A percentile compares a stretch with the other conserved stretches of the same genome.
These are phyloP conservation scores for Rhyzopertha dominica DNA, from an alignment of 1,140 invertebrate species.

Conservation along the genomic window DNA sequence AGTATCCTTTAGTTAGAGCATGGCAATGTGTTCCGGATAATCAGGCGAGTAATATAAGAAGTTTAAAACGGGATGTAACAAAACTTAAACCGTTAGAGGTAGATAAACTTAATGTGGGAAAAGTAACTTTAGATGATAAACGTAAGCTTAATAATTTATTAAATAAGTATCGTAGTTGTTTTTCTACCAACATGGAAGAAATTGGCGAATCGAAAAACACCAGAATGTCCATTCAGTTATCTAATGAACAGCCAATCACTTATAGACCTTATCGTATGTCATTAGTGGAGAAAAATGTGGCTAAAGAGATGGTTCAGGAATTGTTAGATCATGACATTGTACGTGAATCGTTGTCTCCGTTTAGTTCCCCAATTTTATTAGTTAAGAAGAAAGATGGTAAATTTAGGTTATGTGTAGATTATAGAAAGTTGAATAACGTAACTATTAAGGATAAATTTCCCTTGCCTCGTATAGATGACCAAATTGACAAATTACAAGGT, in stretches of 20 bases:
- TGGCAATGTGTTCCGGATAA: background rate
- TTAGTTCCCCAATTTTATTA: slow-evolving; percentile 6
- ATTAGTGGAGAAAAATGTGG: no score
- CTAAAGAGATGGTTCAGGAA: no score
- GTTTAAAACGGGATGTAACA: background rate
- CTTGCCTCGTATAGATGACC: slow-evolving; percentile 8
- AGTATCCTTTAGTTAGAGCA: slow-evolving; percentile 12
- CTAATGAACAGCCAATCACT: slow-evolving; percentile 26
- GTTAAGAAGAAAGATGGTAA: slow-evolving; percentile 4
- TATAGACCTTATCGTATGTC: no score
- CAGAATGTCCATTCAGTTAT: slow-evolving; percentile 31
- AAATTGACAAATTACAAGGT: slow-evolving; percentile 20
- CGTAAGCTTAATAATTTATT: slow-evolving; percentile 13
- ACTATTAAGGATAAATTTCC: background rate
- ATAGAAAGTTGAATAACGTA: background rate
- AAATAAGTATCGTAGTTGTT: slow-evolving; percentile 19
- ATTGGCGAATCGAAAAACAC: slow-evolving; percentile 22
- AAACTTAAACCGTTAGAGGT: slow-evolving; percentile 4
- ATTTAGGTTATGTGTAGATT: slow-evolving; percentile 8
- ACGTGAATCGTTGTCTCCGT: no score
- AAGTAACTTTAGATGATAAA: slow-evolving; percentile 12
- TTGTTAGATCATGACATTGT: no score
- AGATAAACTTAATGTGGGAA: slow-evolving; percentile 12
- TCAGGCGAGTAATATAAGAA: slow-evolving; percentile 1
- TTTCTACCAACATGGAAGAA: slow-evolving; percentile 14